phyloP scores from a whole-genome alignment of 2,113 vertebrate genomes.

The Chinchilla lanigera region DNA sequence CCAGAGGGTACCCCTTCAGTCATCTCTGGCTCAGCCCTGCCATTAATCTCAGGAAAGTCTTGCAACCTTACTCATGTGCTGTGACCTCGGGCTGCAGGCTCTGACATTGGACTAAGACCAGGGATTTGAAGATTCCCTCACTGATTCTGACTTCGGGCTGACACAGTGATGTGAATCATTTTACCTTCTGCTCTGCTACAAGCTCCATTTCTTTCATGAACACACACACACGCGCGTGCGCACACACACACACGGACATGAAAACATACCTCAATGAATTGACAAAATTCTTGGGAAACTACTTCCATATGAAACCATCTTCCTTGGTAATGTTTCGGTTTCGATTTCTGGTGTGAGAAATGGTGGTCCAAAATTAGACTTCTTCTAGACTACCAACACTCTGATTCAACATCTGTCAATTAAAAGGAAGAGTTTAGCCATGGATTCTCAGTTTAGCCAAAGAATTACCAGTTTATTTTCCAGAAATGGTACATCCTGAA shows the following conservation, averaged over 20 bases:
- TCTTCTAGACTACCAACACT: neutral
- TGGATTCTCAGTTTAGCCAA: neutral
- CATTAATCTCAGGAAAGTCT: constrained; percentile 74
- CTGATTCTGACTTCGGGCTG: constrained; percentile 7
- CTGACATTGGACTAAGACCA: constrained; percentile 55
- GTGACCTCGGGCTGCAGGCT: constrained; percentile 57
- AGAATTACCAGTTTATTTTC: neutral
- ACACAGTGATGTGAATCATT: neutral
- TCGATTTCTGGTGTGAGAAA: neutral
- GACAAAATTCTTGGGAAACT: neutral
- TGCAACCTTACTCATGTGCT: neutral
- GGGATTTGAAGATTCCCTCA: neutral
- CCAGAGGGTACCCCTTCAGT: constrained; percentile 56
- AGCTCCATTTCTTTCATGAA: neutral
- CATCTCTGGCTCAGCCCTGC: constrained; percentile 49
- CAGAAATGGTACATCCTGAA: neutral
- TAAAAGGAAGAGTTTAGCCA: neutral
- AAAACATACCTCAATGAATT: neutral
- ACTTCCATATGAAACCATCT: neutral
- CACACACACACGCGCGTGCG: neutral
- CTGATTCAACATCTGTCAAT: neutral
- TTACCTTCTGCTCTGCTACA: neutral
- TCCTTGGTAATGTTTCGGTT: neutral
- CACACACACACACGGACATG: neutral
- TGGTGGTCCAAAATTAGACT: neutral